Base-by-base conservation (phyloP, 2,797 vertebrate species). In the Syngnathus rostellatus region DNA sequence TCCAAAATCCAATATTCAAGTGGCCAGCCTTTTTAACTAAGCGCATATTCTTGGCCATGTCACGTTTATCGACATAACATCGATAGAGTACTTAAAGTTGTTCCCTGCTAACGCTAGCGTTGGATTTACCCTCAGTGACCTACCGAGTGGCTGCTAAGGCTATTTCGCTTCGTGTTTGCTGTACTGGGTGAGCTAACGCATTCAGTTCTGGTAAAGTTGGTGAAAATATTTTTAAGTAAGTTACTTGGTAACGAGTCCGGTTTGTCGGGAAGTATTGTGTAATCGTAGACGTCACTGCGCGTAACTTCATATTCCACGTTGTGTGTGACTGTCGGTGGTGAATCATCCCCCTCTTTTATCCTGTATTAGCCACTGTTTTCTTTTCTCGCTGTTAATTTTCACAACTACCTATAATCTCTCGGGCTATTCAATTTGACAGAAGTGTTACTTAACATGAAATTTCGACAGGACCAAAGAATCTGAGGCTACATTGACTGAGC, bases 231-330 rank as follows among this genome's bases (percentile, higher is more conserved):
- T 11, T 14, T 2, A 66, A 67, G 6, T 60, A 70, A 71, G 70
- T 81, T 60, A 64, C 62, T 78, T 67, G 25, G 38, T 41, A 70
- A 64, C 57, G 63, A 62, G 58, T 62, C 65, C 45, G n/a, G 65
- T 76, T 48, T 71, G 72, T 74, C 43, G 60, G 76, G 23, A 80
- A 77, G 73, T 79, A 76, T 81, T 83, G 80, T 72, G 77, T 71
- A 79, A 79, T 58, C 64, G 64, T 67, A 68, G 58, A 71, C 74
- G 77, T 81, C 83, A 67, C 78, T 74, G n/a, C 70, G 68, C 66
- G 74, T 79, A 87, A 87, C 81, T 88, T 84, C 75, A 75, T 79
- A 23, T 74, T 76, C 68, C 71, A 80, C 71, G 41, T 81, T 74
- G 73, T 78, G 72, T 65, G 25, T 66, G 31, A 64, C 64, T 62